A percentile compares a stretch with the other conserved stretches of the same genome.
Evolutionary conservation across 2,797 vertebrate genomes (phyloP).

Genomic region (Limosa lapponica): DNA sequence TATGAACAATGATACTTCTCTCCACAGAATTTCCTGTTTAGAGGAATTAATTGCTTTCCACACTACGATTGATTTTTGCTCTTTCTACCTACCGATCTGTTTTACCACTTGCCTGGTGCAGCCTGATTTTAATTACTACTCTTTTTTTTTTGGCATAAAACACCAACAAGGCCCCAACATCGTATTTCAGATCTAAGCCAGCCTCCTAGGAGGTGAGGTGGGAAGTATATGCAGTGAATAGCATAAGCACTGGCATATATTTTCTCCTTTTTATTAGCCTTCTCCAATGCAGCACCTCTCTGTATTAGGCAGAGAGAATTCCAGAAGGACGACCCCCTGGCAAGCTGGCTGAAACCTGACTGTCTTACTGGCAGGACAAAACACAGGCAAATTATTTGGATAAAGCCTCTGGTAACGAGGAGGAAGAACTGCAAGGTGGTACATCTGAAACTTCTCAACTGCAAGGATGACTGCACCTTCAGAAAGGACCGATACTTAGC

Average conservation of each 20-base stretch:
- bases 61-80: background rate
- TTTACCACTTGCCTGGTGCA: background rate
- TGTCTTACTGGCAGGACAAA: background rate
- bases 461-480: background rate
- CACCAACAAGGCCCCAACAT: background rate
- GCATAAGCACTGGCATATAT: background rate
- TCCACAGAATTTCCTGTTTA: conserved; percentile 47
- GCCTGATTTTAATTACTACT: background rate
- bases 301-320: background rate
- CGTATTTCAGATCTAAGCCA: background rate
- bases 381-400: background rate
- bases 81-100: background rate
- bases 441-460: background rate
- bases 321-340: background rate
- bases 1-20: conserved; percentile 19
- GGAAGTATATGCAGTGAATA: background rate
- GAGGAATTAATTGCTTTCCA: conserved; percentile 35
- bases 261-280: background rate
- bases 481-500: background rate
- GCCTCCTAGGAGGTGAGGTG: background rate
- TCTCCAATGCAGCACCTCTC: background rate
- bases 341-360: background rate
- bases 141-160: background rate
- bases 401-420: background rate
- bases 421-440: background rate